Conservation (phyloP, 1,140 invertebrate genomes). For the Calephelis nemesis region DNA sequence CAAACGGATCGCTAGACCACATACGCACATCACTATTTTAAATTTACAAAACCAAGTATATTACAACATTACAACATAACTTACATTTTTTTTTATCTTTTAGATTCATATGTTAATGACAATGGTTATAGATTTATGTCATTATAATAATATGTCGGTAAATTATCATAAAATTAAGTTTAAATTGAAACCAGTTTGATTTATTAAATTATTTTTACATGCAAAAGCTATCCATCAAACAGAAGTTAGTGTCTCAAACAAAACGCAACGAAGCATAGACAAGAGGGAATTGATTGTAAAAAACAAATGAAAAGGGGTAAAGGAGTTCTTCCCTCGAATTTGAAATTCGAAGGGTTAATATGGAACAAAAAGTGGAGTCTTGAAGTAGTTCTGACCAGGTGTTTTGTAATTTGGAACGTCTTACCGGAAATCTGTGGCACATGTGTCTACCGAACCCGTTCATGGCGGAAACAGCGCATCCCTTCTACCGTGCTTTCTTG, state of each 20-base stretch:
- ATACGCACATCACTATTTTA: too few relatives aligned
- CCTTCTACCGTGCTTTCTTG: conserved; percentile 55
- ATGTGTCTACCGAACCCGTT: conserved; percentile 65
- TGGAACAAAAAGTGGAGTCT: conserved; percentile 61
- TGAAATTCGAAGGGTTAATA: conserved; percentile 60
- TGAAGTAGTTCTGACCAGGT: conserved; percentile 65
- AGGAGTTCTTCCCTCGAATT: conserved; percentile 55
- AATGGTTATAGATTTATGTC: too few relatives aligned
- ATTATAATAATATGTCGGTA: too few relatives aligned
- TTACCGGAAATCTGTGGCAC: conserved; percentile 74
- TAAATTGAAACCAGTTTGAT: too few relatives aligned
- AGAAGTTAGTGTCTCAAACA: not conserved
- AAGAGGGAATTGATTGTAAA: conserved; percentile 42
- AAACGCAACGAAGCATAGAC: conserved; percentile 33
- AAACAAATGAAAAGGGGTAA: conserved; percentile 61
- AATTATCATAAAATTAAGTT: too few relatives aligned
- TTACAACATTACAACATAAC: too few relatives aligned
- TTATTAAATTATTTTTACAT: too few relatives aligned
- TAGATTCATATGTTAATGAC: too few relatives aligned
- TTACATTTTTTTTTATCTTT: too few relatives aligned
- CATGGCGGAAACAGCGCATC: conserved; percentile 67
- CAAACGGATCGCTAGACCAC: too few relatives aligned
- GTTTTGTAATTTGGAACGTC: conserved; percentile 58
- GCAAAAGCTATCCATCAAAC: not conserved
- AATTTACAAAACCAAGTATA: too few relatives aligned